Base-by-base conservation (phyloP, 2,888 invertebrate genomes). In the Pogonocherus hispidulus region DNA sequence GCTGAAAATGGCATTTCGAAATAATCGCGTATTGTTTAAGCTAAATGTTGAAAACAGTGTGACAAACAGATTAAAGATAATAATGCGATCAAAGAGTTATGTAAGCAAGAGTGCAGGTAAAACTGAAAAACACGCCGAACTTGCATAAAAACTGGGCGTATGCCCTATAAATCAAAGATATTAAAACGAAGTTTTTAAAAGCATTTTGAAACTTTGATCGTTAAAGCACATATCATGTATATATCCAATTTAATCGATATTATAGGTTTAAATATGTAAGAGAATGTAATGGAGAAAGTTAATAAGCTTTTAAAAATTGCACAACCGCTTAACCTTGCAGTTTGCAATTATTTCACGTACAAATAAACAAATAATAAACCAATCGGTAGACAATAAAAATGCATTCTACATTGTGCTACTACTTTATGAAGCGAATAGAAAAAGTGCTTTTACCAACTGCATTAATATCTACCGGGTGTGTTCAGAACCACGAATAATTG, bases 131-230 rank as follows among this genome's bases (percentile, higher is more conserved):
- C 59, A 47, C 6, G 57, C 23, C 44, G 59, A 59, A 47, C 47
- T 59, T 47, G 19, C 46, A 54, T 22, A 41, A 35, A 57, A 59
- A 32, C 11, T 46, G 47, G 76, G 76, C 72, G 75, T 75, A 73
- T 68, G 70, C 74, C 68, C 66, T 70, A 76, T 78, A 76, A 78
- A 76, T 78, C 76, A 76, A 72, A 74, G 63, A 71, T 76, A 77
- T 76, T 74, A 77, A 75, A 76, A 71, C 65, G 64, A 54, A 66
- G 63, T 69, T 69, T 75, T 76, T 73, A 74, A 75, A 69, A 75
- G 66, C 69, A 65, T 76, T 76, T 76, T 74, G 70, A 73, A 76
- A 72, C 70, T 68, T 62, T 66, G 62, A 71, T 70, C 71, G 67
- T 76, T 74, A 75, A 75, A 70, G 71, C 60, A 66, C 67, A 71